Percentiles rank a stretch among this genome's conserved stretches.
phyloP scores from a whole-genome alignment of 2,797 vertebrate genomes.

The Sandelia bainsii region DNA sequence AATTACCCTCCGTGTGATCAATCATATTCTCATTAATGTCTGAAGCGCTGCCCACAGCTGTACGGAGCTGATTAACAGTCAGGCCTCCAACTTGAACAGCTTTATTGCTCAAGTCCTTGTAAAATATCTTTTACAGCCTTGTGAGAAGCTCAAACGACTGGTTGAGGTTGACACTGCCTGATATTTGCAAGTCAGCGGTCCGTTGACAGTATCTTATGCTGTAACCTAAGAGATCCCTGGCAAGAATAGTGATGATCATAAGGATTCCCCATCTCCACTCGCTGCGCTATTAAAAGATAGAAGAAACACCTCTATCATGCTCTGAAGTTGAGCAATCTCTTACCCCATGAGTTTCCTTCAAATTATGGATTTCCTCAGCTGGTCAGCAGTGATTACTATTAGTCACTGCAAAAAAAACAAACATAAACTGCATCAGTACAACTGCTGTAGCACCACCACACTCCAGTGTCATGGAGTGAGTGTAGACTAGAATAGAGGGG shows the following conservation, averaged over 20 bases:
- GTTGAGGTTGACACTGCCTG: constrained; percentile 16
- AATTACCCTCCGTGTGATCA: constrained; percentile 79
- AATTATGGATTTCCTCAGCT: constrained; percentile 12
- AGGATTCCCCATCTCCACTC: constrained; percentile 49
- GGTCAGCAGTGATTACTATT: constrained; percentile 22
- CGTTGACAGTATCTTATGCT: constrained; percentile 36
- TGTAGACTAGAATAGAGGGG: no score
- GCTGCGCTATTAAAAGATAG: constrained; percentile 61
- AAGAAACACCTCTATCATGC: constrained; percentile 34
- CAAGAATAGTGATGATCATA: constrained; percentile 56
- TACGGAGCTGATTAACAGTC: constrained; percentile 50
- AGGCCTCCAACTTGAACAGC: constrained; percentile 44
- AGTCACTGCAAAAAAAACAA: constrained; percentile 12
- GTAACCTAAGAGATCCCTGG: constrained; percentile 61
- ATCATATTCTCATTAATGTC: constrained; percentile 82
- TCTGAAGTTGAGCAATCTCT: neutral
- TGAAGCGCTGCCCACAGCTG: constrained; percentile 58
- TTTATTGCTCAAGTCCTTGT: constrained; percentile 60
- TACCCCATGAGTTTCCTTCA: neutral
- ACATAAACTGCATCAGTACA: neutral
- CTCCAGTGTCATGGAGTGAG: no score
- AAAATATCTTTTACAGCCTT: constrained; percentile 51
- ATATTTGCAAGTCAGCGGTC: constrained; percentile 34
- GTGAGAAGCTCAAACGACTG: constrained; percentile 30
- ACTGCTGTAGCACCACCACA: no score